Evolutionary conservation across 2,797 vertebrate genomes (phyloP).

Genomic region (Malurus leucopterus): DNA sequence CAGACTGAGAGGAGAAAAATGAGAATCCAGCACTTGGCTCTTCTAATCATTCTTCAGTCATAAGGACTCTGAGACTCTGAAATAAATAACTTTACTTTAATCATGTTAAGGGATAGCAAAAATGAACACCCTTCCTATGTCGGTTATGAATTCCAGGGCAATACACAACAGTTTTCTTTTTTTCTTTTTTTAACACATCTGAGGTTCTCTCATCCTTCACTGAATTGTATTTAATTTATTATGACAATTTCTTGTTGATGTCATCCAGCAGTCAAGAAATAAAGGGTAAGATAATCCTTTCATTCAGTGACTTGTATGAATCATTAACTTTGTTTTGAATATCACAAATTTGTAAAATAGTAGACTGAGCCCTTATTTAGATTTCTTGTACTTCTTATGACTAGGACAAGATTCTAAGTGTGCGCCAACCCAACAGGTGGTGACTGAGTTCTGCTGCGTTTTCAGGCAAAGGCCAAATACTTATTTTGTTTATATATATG

Average conservation of each 20-base stretch:
- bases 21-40: neutral
- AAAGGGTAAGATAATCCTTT: neutral
- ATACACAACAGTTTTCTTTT: neutral
- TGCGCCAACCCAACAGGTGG: neutral
- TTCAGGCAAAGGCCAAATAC: neutral
- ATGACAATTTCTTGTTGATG: neutral
- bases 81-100: neutral
- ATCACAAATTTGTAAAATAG: neutral
- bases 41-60: neutral
- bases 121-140: neutral
- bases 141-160: neutral
- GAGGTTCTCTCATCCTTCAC: neutral
- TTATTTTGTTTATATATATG: neutral
- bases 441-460: neutral
- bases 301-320: neutral
- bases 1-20: neutral
- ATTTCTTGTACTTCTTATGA: neutral
- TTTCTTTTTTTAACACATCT: neutral
- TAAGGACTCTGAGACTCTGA: neutral
- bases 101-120: neutral
- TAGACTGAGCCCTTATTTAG: neutral
- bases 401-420: neutral
- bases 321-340: neutral
- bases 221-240: neutral
- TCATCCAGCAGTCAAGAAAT: neutral